Percentiles rank a stretch among this genome's conserved stretches.
These are phyloP conservation scores for Semotilus atromaculatus DNA, from an alignment of 2,797 vertebrate genomes.

Conservation along the genomic window DNA sequence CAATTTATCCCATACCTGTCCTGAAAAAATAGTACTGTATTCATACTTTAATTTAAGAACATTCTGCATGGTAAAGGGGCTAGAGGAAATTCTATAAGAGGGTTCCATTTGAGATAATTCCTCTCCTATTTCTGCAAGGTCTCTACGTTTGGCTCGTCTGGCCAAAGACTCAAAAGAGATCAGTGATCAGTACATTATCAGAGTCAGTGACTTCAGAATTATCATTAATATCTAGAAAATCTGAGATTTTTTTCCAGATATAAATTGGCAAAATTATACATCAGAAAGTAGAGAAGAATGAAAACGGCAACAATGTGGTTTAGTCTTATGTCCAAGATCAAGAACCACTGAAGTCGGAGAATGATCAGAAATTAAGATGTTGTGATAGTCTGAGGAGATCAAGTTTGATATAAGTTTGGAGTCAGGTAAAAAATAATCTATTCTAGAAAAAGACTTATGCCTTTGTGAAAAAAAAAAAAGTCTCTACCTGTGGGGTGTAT, in stretches of 20 bases:
- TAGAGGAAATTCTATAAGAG: not conserved
- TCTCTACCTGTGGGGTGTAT: not conserved
- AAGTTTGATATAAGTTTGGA: not conserved
- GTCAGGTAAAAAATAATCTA: not conserved
- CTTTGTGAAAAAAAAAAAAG: not conserved
- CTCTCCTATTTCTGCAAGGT: not conserved
- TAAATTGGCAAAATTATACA: not conserved
- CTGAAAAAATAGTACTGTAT: not conserved
- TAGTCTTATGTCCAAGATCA: not conserved
- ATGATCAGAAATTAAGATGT: not conserved
- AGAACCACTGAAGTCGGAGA: not conserved
- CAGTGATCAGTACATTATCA: too few relatives aligned
- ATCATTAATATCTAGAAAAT: not conserved
- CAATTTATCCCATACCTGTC: not conserved
- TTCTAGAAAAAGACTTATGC: not conserved
- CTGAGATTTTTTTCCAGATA: not conserved
- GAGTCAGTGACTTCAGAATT: not conserved
- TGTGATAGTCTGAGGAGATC: not conserved
- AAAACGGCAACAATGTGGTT: not conserved
- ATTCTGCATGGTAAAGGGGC: not conserved
- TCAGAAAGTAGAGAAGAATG: not conserved
- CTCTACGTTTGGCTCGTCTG: too few relatives aligned
- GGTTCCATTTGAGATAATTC: not conserved
- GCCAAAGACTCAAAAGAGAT: not conserved
- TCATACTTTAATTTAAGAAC: not conserved